Evolutionary conservation across 2,888 invertebrate species (phyloP).

Genomic region (Drosophila recens): DNA sequence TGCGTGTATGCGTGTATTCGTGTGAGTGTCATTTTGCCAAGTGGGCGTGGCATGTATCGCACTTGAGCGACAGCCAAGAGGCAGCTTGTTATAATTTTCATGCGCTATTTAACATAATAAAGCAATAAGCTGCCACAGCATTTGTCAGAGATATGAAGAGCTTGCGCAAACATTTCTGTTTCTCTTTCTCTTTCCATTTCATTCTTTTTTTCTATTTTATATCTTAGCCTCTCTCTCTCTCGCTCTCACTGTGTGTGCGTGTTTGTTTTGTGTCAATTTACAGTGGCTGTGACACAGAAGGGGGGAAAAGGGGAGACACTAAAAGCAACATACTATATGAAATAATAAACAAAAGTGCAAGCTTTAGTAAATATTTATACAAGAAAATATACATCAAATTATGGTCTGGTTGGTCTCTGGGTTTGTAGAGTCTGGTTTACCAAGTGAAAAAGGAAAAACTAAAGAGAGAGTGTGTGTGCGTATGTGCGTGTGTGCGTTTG

Average conservation of each 20-base stretch:
- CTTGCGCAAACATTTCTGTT: constrained; percentile 46
- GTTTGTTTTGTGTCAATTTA: constrained; percentile 65
- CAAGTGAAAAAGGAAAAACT: constrained; percentile 23
- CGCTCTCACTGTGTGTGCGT: constrained; percentile 33
- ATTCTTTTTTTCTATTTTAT: constrained; percentile 15
- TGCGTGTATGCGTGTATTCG: not conserved
- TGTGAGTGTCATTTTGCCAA: constrained; percentile 3
- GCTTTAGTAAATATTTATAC: constrained; percentile 68
- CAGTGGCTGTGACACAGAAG: constrained; percentile 19
- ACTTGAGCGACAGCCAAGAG: constrained; percentile 57
- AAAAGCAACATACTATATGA: constrained; percentile 28
- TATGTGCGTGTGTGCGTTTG: constrained; percentile 11
- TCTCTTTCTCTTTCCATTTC: no score
- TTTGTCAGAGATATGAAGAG: constrained; percentile 36
- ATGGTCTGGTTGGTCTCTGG: constrained; percentile 22
- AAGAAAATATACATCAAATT: constrained; percentile 61
- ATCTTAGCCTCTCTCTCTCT: not conserved
- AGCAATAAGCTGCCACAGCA: constrained; percentile 71
- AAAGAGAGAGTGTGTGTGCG: constrained; percentile 16
- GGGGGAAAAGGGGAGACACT: constrained; percentile 1
- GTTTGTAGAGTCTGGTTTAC: constrained; percentile 25
- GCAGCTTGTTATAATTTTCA: constrained; percentile 72
- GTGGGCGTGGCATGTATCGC: constrained; percentile 49
- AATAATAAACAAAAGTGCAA: constrained; percentile 66
- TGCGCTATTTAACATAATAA: constrained; percentile 79